Base-by-base conservation (phyloP, 1,140 invertebrate genomes). In the Ceratitis capitata region DNA sequence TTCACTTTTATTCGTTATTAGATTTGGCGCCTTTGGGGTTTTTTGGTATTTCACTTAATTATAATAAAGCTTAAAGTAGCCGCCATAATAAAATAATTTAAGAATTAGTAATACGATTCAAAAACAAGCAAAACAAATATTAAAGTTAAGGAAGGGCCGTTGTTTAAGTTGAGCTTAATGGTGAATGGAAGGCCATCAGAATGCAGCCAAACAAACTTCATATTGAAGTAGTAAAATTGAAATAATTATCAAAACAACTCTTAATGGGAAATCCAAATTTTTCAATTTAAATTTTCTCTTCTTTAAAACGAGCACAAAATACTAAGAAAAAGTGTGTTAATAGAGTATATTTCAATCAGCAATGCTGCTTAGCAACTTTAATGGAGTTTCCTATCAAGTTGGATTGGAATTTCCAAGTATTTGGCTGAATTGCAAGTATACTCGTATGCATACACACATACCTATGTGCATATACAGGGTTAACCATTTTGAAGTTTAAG, bases 31-130 rank as follows among this genome's bases (percentile, higher is more conserved):
- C 61, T 69, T 69, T 69, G 29, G 61, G 61, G 61, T 69, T 69
- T 69, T 69, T 35, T 69, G 61, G 61, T 69, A 69, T 69, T 69
- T 69, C 32, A 19, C 29, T 19, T 32, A 39, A 69, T 69, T 69
- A 35, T 16, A 16, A 16, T 69, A 53, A 16, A 53, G 51, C 51
- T n/a, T n/a, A n/a, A 7, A 16, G 51, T 16, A 53, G 16, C 7
- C 51, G n/a, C 14, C n/a, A 32, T 35, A 32, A 35, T 29, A 29
- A 16, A 69, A 35, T 69, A 35, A 32, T 29, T 6, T 29, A 2
- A 29, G 61, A 19, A 39, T 29, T 19, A 69, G 61, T 69, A 35
- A 69, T 16, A 56, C 51, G 19, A 56, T 7, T 56, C 23, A 29
- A 32, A 32, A 0, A 61, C 26, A 14, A 16, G 58, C 29, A 61